Percentiles rank a stretch among this genome's conserved stretches.
Conservation (phyloP, 2,797 vertebrate genomes). For the Sebastes matsubarae region DNA sequence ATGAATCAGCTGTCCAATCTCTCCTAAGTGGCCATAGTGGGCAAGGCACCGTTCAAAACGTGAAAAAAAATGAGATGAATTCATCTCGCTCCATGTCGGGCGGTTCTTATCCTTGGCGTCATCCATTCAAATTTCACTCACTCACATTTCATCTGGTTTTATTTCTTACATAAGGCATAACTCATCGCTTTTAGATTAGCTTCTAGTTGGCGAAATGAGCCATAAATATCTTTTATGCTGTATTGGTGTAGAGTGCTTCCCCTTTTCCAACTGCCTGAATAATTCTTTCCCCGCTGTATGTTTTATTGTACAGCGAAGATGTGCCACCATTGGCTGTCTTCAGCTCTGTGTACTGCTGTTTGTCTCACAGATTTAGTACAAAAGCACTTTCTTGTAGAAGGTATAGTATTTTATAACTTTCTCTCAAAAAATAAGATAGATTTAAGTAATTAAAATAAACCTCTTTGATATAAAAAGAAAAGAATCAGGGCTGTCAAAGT, state of each 20-base stretch:
- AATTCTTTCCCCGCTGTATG: slow-evolving; percentile 40
- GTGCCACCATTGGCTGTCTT: slow-evolving; percentile 35
- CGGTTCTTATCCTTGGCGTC: slow-evolving; percentile 23
- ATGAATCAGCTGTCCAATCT: slow-evolving; percentile 54
- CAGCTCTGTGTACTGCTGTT: slow-evolving; percentile 45
- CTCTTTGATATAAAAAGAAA: not conserved
- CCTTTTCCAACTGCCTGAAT: slow-evolving; percentile 50
- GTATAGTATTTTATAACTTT: not conserved
- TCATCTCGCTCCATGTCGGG: slow-evolving; percentile 1
- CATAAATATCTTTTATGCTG: slow-evolving; percentile 64
- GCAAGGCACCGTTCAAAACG: not conserved
- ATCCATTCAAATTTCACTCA: slow-evolving; percentile 32
- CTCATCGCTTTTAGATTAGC: slow-evolving; percentile 68
- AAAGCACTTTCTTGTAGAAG: not conserved
- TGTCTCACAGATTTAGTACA: slow-evolving; percentile 54
- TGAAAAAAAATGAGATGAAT: slow-evolving; percentile 19
- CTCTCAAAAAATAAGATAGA: not conserved
- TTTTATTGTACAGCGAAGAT: slow-evolving; percentile 54
- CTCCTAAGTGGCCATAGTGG: slow-evolving; percentile 30
- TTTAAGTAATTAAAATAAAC: not conserved
- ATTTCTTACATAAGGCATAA: slow-evolving; percentile 56
- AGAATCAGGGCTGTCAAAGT: no score
- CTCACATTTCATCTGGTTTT: slow-evolving; percentile 56
- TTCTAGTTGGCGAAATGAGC: slow-evolving; percentile 60
- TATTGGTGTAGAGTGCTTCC: slow-evolving; percentile 36